These are phyloP conservation scores for Drosophila falleni DNA, from an alignment of 2,888 invertebrate genomes.

Conservation along the genomic window DNA sequence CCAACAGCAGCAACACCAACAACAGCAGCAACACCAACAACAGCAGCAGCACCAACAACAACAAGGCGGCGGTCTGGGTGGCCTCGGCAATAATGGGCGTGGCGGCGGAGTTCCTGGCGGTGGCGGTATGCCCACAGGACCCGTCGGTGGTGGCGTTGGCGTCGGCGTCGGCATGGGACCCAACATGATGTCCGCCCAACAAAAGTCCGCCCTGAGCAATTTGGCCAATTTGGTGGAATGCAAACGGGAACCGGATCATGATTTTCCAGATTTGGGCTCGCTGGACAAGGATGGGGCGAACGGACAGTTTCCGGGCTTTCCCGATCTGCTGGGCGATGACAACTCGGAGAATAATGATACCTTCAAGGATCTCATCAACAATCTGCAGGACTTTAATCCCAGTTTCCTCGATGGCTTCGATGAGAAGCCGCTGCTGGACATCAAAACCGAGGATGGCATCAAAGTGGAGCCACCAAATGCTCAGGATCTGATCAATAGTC, in stretches of 20 bases:
- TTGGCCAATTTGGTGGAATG: conserved; percentile 91
- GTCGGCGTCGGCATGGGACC: conserved; percentile 66
- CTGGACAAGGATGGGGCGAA: conserved; percentile 93
- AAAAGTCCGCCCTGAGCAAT: conserved; percentile 86
- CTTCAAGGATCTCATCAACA: conserved; percentile 94
- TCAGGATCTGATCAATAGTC: conserved; percentile 84
- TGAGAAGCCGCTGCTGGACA: conserved; percentile 85
- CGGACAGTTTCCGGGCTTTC: conserved; percentile 91
- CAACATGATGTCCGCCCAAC: conserved; percentile 76
- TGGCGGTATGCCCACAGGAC: conserved; percentile 59
- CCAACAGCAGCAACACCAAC: conserved; percentile 29
- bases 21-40: conserved; percentile 41
- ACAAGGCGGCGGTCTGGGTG: conserved; percentile 77
- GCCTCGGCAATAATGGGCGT: conserved; percentile 78
- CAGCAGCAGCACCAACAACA: conserved; percentile 79
- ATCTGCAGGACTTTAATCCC: conserved; percentile 92
- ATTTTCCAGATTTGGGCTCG: conserved; percentile 94
- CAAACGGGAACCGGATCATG: conserved; percentile 93
- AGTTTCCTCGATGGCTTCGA: conserved; percentile 94
- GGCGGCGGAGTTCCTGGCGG: conserved; percentile 75
- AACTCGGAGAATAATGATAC: conserved; percentile 92
- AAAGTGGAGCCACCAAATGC: conserved; percentile 85
- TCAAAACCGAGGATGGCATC: conserved; percentile 85
- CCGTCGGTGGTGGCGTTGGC: conserved; percentile 82
- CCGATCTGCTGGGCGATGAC: conserved; percentile 93